Conservation (phyloP, 1,140 invertebrate genomes). For the Apis laboriosa region DNA sequence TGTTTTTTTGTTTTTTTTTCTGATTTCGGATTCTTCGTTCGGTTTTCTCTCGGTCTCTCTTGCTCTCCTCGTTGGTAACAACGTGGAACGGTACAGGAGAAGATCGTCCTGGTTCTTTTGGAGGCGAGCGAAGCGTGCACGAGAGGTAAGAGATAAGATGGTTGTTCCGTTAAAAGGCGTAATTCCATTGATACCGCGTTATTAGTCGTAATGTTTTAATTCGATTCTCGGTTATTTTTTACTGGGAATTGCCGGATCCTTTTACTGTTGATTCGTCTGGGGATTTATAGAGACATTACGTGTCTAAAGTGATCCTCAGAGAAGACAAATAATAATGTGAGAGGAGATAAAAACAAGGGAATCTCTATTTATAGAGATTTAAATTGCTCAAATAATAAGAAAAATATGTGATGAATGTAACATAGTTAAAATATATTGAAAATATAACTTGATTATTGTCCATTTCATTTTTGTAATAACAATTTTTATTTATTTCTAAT, state of each 20-base stretch:
- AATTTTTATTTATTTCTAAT: too few relatives aligned
- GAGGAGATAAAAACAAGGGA: background rate
- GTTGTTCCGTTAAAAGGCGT: background rate
- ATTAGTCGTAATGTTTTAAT: constrained; percentile 26
- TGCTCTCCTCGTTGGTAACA: background rate
- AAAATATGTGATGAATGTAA: too few relatives aligned
- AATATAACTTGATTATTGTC: too few relatives aligned
- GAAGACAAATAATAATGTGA: background rate
- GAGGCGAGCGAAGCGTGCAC: background rate
- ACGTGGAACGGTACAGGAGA: background rate
- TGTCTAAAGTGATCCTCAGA: too few relatives aligned
- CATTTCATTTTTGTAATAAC: too few relatives aligned
- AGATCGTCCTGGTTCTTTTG: background rate
- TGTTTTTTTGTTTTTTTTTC: background rate
- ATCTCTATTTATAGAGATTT: too few relatives aligned
- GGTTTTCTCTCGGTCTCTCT: background rate
- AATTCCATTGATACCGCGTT: constrained; percentile 2
- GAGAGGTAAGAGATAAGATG: background rate
- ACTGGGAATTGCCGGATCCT: too few relatives aligned
- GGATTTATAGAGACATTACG: too few relatives aligned
- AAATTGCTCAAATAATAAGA: too few relatives aligned
- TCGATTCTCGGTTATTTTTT: background rate
- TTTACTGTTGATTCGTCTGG: background rate
- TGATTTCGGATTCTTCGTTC: background rate
- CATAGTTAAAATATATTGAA: too few relatives aligned